Conservation (phyloP, 1,140 invertebrate species). For the Euglossa dilemma region DNA sequence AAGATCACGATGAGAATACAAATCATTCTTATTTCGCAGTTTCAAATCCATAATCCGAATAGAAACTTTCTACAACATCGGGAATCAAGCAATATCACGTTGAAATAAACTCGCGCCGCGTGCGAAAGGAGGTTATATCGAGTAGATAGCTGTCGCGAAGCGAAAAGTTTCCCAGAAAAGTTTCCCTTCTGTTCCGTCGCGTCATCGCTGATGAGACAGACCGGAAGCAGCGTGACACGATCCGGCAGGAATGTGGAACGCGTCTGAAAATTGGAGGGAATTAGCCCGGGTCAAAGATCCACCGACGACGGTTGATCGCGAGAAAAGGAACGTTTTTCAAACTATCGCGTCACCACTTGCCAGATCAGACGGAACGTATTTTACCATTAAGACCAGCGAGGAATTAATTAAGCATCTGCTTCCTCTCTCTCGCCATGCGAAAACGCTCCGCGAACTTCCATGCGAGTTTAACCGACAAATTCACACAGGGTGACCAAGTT, state of each 20-base stretch:
- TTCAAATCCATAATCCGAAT: too few species aligned
- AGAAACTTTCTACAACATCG: not conserved
- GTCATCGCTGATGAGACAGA: conserved; percentile 8
- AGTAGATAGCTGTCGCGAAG: not conserved
- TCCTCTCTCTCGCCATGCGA: too few species aligned
- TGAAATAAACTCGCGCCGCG: too few species aligned
- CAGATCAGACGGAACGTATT: conserved; percentile 19
- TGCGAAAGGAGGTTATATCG: not conserved
- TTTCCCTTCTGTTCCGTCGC: not conserved
- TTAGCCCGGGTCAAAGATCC: conserved; percentile 62
- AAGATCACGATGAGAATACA: too few species aligned
- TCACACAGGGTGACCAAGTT: too few species aligned
- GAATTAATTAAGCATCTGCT: conserved; percentile 50
- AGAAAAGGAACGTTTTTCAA: conserved; percentile 32
- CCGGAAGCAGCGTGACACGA: conserved; percentile 44
- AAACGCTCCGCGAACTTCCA: too few species aligned
- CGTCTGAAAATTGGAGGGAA: conserved; percentile 42
- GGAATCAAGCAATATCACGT: too few species aligned
- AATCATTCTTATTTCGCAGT: too few species aligned
- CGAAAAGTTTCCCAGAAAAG: not conserved
- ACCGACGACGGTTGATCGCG: conserved; percentile 26
- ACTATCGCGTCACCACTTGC: conserved; percentile 41
- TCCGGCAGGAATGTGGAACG: conserved; percentile 32
- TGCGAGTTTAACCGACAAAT: too few species aligned
- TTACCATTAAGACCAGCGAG: conserved; percentile 22